These are phyloP conservation scores for Pelvicachromis taeniatus DNA, from an alignment of 2,113 vertebrate genomes.

Conservation along the genomic window DNA sequence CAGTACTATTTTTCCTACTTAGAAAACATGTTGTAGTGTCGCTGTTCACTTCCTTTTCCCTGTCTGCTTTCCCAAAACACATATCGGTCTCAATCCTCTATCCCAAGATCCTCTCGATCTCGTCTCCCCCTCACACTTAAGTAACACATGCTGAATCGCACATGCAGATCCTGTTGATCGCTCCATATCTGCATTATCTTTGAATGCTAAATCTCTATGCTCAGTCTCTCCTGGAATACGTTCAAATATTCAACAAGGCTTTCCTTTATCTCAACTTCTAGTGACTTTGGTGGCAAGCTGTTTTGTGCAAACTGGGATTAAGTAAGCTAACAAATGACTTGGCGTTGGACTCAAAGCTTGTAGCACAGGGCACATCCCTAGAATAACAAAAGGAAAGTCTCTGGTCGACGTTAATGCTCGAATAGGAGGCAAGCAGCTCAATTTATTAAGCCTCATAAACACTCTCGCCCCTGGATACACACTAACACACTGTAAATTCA, in stretches of 20 bases:
- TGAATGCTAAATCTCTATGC: not conserved
- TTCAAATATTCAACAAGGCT: not conserved
- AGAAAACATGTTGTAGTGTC: not conserved
- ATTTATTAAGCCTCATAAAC: conserved; percentile 10
- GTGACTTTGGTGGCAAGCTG: conserved; percentile 9
- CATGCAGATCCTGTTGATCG: not conserved
- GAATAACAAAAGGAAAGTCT: conserved; percentile 13
- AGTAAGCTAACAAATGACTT: conserved; percentile 11
- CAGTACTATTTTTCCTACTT: not conserved
- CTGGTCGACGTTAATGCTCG: not conserved
- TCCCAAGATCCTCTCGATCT: not conserved
- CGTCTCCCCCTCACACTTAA: not conserved
- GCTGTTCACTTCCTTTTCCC: not conserved
- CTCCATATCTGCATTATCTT: not conserved
- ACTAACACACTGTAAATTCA: not conserved
- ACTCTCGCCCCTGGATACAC: not conserved
- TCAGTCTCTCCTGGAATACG: not conserved
- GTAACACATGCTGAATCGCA: not conserved
- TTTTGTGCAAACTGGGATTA: not conserved
- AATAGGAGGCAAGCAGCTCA: not conserved
- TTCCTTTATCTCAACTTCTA: not conserved
- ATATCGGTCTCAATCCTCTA: not conserved
- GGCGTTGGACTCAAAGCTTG: not conserved
- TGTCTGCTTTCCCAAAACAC: not conserved
- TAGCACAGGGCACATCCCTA: not conserved